A percentile compares a stretch with the other conserved stretches of the same genome.
Evolutionary conservation across 1,140 invertebrate genomes (phyloP).

Genomic region (Diuraphis noxia): DNA sequence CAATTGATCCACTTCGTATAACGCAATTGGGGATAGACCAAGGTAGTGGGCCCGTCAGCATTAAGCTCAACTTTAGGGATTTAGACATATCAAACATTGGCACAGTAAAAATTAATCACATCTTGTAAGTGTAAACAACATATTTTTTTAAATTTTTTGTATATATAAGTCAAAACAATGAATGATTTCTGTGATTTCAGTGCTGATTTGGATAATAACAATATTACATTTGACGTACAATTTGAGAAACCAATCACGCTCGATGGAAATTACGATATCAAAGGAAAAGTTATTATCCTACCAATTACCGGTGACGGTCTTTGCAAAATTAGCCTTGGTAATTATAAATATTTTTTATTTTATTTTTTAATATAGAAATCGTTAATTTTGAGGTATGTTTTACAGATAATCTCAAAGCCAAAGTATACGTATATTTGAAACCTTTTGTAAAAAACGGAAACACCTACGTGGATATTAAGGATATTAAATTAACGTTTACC

Average conservation of each 20-base stretch:
- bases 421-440: slow-evolving; percentile 52
- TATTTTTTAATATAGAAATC: background rate
- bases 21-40: slow-evolving; percentile 57
- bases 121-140: slow-evolving; percentile 57
- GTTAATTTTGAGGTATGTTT: slow-evolving; percentile 6
- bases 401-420: slow-evolving; percentile 56
- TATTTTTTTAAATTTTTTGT: background rate
- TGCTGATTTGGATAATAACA: slow-evolving; percentile 53
- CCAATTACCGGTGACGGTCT: slow-evolving; percentile 57
- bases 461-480: slow-evolving; percentile 54
- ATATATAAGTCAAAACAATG: too few relatives aligned
- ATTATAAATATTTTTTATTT: slow-evolving; percentile 13
- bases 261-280: slow-evolving; percentile 57
- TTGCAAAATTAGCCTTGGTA: slow-evolving; percentile 57
- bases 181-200: slow-evolving; percentile 18
- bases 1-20: slow-evolving; percentile 58
- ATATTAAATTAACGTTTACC: slow-evolving; percentile 55
- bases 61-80: slow-evolving; percentile 61
- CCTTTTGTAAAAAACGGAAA: slow-evolving; percentile 52
- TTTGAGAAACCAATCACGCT: slow-evolving; percentile 54
- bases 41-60: slow-evolving; percentile 58
- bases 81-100: slow-evolving; percentile 57
- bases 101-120: slow-evolving; percentile 56
- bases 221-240: slow-evolving; percentile 42
- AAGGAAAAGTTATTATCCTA: slow-evolving; percentile 58